Evolutionary conservation across 2,113 vertebrate genomes (phyloP), one percentile per base, ranked within the genome.

Genomic region (Gila orcuttii): DNA sequence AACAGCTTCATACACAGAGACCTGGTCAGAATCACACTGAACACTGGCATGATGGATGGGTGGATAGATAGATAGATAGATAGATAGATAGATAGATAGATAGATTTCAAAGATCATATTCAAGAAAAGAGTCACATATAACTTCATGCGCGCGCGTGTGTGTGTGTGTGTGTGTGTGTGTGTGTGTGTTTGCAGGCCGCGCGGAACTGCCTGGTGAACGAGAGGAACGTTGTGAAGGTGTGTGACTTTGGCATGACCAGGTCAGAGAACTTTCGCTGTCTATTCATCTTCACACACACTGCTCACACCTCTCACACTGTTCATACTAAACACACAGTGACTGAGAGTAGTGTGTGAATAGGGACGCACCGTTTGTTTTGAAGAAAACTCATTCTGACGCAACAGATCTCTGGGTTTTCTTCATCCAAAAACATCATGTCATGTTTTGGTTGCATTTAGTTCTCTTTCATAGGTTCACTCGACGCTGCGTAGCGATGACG

Each of bases 181-280:
- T 80, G 42, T 81, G 57, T 79, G 25, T 86, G 3, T 42, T 8
- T 75, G 3, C 80, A 97, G 97, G 97, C 97, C 0, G 97, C 97
- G 79, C 95, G 96, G 83, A 97, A 97, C 92, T 97, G 97, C 92
- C 94, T 97, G 92, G 94, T 97, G 50, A 95, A 91, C 0, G 91
- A 91, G 1, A 91, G 94, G 31, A 93, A 94, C 0, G 71, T 95
- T 1, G 95, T 98, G 81, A 97, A 98, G 90, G 96, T 98, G 66
- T 93, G 96, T 0, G 97, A 97, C 91, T 98, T 98, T 0, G 97
- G 97, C 64, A 97, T 97, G 96, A 93, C 96, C 0, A 96, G 97
- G 96, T 97, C 91, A 88, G 83, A n/a, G 1, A 57, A 23, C 55
- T 57, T 6, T 52, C 0, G 15, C 15, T 3, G 13, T 50, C 13